phyloP scores from a whole-genome alignment of 2,113 vertebrate genomes.

The Heterotilapia buettikoferi region DNA sequence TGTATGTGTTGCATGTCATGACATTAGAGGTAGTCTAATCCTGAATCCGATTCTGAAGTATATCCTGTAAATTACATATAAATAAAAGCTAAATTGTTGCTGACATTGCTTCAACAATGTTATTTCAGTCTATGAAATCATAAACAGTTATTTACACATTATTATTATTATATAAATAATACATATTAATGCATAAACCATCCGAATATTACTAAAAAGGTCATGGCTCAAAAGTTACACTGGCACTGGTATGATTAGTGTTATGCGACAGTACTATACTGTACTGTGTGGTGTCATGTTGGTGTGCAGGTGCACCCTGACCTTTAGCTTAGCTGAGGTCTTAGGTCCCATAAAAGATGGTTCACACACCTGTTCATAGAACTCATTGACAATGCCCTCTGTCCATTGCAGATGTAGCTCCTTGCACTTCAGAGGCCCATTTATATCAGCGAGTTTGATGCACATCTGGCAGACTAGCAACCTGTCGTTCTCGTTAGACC shows the following conservation, averaged over 20 bases:
- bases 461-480: constrained; percentile 98
- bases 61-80: not conserved
- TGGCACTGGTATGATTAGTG: not conserved
- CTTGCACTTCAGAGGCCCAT: constrained; percentile 92
- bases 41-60: not conserved
- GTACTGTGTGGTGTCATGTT: not conserved
- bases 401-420: constrained; percentile 97
- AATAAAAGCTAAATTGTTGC: not conserved
- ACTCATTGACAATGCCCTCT: constrained; percentile 96
- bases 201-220: not conserved
- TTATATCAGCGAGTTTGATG: constrained; percentile 97
- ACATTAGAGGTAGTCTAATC: not conserved
- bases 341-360: not conserved
- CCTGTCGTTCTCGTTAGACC: constrained; percentile 96
- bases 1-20: not conserved
- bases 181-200: not conserved
- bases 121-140: not conserved
- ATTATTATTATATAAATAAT: not conserved
- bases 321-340: not conserved
- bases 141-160: not conserved
- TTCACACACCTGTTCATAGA: constrained; percentile 88
- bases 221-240: not conserved
- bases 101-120: not conserved
- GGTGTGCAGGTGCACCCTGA: not conserved
- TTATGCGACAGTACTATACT: not conserved